Base-by-base conservation (phyloP, 1,140 invertebrate genomes). In the Helicoverpa armigera region DNA sequence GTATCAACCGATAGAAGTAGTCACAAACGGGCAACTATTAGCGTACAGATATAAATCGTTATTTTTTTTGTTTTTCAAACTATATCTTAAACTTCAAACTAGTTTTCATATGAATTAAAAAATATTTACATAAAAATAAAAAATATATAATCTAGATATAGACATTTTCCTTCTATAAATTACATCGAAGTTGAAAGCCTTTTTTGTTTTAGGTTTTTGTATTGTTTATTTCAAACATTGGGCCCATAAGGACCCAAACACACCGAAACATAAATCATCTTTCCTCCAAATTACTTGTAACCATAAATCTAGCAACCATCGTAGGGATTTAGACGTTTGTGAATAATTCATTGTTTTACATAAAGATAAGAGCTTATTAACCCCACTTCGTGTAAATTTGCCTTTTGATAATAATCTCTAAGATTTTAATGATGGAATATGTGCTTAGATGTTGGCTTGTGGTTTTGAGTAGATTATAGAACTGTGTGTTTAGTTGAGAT, bases 221-320 rank as follows among this genome's bases (percentile, higher is more conserved):
- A n/a, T 54, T 54, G 53, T 0, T n/a, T n/a, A 5, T 12, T 14
- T 23, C 23, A 23, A 23, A 23, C 2, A 23, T 23, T n/a, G n/a
- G n/a, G n/a, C n/a, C n/a, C 0, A 23, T 2, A 23, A 23, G 23
- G 23, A 12, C 3, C 31, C n/a, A 1, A 18, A 67, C 43, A 18
- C n/a, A 43, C 43, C 16, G 35, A 13, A 18, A 58, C 11, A 50
- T 16, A 65, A 65, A 43, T 43, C 7, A 18, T 67, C 3, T n/a
- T 35, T 43, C 14, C 61, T 29, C 14, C n/a, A 50, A 29, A 70
- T 70, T 70, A 70, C 35, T 18, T 18, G 29, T 18, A 29, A 54
- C 16, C 50, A n/a, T 70, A 70, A 70, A 70, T 74, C 43, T 60
- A 58, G 29, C 72, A 60, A 74, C 48, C 67, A 74, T 48, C 72